A percentile compares a stretch with the other conserved stretches of the same genome.
phyloP scores from a whole-genome alignment of 1,140 invertebrate genomes.

The Delia radicum region DNA sequence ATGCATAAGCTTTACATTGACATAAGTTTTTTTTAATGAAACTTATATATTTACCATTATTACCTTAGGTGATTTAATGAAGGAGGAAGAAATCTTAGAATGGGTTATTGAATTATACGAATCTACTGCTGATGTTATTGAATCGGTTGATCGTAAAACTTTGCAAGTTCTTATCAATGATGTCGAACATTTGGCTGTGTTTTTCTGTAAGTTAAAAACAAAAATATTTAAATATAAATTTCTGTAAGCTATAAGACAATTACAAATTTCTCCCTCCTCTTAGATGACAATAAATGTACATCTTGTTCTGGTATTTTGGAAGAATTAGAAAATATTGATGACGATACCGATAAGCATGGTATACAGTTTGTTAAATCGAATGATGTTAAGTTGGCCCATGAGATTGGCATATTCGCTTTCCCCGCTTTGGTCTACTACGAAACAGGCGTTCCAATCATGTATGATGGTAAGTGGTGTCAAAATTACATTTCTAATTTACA shows the following conservation, averaged over 20 bases:
- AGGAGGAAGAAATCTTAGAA: slow-evolving; percentile 86
- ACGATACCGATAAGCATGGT: slow-evolving; percentile 88
- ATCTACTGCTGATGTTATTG: slow-evolving; percentile 84
- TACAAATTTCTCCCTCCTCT: slow-evolving; percentile 23
- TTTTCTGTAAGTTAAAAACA: slow-evolving; percentile 74
- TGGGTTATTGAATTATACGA: slow-evolving; percentile 87
- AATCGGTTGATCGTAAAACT: slow-evolving; percentile 87
- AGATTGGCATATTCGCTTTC: slow-evolving; percentile 88
- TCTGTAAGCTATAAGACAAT: background rate
- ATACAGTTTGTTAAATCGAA: slow-evolving; percentile 94
- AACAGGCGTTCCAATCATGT: slow-evolving; percentile 90
- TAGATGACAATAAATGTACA: slow-evolving; percentile 82
- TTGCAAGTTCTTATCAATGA: slow-evolving; percentile 85
- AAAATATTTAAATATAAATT: too few relatives aligned
- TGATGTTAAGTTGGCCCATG: slow-evolving; percentile 83
- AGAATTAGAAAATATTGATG: slow-evolving; percentile 91
- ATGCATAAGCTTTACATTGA: too few relatives aligned
- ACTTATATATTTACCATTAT: too few relatives aligned
- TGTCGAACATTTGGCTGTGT: slow-evolving; percentile 88
- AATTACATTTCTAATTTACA: slow-evolving; percentile 9
- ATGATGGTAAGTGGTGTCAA: slow-evolving; percentile 82
- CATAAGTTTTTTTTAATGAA: background rate
- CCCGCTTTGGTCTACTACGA: slow-evolving; percentile 90
- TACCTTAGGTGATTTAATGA: slow-evolving; percentile 74
- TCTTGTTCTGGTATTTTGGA: slow-evolving; percentile 80